A percentile compares a stretch with the other conserved stretches of the same genome.
These are phyloP conservation scores for Argyrosomus japonicus DNA, from an alignment of 2,113 vertebrate species.

Conservation along the genomic window DNA sequence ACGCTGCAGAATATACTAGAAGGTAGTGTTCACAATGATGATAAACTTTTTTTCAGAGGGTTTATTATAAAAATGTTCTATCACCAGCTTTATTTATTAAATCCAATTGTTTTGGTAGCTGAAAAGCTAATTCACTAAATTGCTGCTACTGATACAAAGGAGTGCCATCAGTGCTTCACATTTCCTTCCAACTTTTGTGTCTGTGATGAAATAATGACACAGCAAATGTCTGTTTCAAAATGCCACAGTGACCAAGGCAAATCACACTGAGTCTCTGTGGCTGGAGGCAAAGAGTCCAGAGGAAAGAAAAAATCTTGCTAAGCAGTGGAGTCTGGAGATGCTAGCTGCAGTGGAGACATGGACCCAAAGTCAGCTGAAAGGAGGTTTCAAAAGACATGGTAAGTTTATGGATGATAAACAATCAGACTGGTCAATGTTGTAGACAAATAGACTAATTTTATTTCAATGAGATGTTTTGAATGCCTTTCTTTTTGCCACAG, in stretches of 20 bases:
- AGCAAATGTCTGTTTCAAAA: neutral
- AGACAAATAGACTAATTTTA: neutral
- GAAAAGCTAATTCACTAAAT: too few species aligned
- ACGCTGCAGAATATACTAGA: too few species aligned
- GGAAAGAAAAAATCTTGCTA: conserved; percentile 8
- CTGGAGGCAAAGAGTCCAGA: conserved; percentile 20
- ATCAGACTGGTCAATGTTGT: neutral
- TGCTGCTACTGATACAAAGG: too few species aligned
- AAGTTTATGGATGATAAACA: neutral
- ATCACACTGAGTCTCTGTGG: neutral
- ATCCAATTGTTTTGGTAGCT: too few species aligned
- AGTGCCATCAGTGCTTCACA: too few species aligned
- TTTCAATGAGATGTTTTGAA: neutral
- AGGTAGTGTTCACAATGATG: too few species aligned
- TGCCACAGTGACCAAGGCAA: neutral
- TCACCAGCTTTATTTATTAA: too few species aligned
- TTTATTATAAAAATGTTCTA: too few species aligned
- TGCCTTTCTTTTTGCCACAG: conserved; percentile 30
- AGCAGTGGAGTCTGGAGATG: conserved; percentile 44
- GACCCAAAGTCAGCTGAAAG: conserved; percentile 50
- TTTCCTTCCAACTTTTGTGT: too few species aligned
- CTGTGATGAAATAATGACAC: neutral
- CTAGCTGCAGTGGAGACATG: neutral
- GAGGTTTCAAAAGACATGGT: conserved; percentile 50
- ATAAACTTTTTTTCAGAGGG: too few species aligned